phyloP scores from a whole-genome alignment of 1,140 invertebrate species.

The Melanaphis sacchari region DNA sequence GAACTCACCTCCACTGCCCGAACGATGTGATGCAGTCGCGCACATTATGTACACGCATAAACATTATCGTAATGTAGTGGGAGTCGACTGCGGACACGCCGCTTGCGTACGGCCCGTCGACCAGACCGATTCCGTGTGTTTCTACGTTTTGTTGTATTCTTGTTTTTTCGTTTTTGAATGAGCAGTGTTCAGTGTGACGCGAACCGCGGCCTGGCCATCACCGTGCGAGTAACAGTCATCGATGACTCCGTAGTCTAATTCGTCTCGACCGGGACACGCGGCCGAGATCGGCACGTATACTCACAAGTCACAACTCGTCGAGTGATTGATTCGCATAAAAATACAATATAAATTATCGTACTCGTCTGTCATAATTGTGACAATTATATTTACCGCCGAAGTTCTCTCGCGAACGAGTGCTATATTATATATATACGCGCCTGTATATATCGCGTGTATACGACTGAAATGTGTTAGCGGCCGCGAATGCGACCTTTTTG shows the following conservation, averaged over 20 bases:
- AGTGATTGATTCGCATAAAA: not conserved
- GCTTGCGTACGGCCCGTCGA: not conserved
- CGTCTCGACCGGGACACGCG: not conserved
- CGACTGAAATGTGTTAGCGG: not conserved
- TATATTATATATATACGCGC: not conserved
- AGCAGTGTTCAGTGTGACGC: not conserved
- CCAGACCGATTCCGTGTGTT: conserved; percentile 12
- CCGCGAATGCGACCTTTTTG: not conserved
- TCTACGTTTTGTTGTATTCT: not conserved
- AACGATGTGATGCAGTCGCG: not conserved
- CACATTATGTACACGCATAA: not conserved
- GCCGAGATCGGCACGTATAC: not conserved
- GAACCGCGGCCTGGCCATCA: not conserved
- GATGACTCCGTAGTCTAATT: not conserved
- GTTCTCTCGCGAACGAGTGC: not conserved
- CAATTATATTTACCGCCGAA: not conserved
- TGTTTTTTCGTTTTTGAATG: conserved; percentile 16
- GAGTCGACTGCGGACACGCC: not conserved
- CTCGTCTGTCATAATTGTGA: not conserved
- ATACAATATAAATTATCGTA: not conserved
- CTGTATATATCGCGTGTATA: not conserved
- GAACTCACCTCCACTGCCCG: not conserved
- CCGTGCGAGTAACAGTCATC: not conserved
- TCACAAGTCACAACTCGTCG: not conserved
- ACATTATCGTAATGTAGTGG: conserved; percentile 3